Percentiles rank a stretch among this genome's conserved stretches.
phyloP scores from a whole-genome alignment of 2,113 vertebrate genomes.

The Actinemys pallida region DNA sequence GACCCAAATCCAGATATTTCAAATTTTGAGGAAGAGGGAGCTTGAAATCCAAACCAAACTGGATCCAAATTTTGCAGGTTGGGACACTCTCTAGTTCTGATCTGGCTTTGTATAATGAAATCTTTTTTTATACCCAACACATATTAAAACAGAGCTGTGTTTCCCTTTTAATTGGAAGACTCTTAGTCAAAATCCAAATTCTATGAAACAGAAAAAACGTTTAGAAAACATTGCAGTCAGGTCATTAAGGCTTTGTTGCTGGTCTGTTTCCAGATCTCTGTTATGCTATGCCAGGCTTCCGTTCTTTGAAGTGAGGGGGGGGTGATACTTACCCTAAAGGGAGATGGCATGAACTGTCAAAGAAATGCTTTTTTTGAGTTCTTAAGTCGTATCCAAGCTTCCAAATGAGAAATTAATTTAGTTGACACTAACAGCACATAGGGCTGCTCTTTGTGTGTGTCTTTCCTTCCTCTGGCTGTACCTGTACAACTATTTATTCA shows the following conservation, averaged over 20 bases:
- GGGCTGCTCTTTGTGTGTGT: background rate
- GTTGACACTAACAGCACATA: conserved; percentile 36
- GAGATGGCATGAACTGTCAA: background rate
- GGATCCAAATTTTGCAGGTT: background rate
- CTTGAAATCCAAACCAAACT: background rate
- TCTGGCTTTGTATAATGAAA: background rate
- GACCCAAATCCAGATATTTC: background rate
- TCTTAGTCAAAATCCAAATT: background rate
- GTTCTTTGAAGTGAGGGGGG: background rate
- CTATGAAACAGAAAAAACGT: background rate
- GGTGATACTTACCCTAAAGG: background rate
- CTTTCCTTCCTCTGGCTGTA: conserved; percentile 13
- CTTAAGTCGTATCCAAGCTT: conserved; percentile 36
- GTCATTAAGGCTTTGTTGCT: background rate
- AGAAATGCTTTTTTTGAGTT: background rate
- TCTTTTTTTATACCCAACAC: background rate
- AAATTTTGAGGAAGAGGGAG: background rate
- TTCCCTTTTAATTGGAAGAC: background rate
- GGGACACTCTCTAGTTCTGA: accelerated
- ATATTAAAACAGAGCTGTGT: background rate
- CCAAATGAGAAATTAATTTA: conserved; percentile 62
- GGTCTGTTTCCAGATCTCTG: background rate
- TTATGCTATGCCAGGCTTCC: background rate
- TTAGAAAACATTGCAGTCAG: background rate
- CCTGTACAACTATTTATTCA: conserved; percentile 44